These are phyloP conservation scores for Lathamus discolor DNA, from an alignment of 2,113 vertebrate species.

Conservation along the genomic window DNA sequence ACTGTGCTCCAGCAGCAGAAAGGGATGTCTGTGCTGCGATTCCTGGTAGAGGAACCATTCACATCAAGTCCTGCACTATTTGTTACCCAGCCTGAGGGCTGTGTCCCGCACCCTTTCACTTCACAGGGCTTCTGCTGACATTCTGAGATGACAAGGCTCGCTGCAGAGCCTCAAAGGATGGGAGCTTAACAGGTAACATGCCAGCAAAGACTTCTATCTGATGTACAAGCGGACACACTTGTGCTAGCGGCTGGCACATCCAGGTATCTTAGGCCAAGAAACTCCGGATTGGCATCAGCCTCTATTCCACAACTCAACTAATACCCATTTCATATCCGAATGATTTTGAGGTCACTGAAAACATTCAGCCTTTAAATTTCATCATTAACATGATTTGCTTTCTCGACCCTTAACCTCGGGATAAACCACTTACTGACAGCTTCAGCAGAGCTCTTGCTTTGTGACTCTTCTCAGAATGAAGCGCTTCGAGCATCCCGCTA, in stretches of 20 bases:
- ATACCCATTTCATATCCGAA: background rate
- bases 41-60: background rate
- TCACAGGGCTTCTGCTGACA: background rate
- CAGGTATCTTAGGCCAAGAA: background rate
- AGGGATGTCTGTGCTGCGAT: accelerated
- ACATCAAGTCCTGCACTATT: background rate
- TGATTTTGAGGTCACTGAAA: background rate
- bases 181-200: background rate
- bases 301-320: background rate
- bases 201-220: background rate
- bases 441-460: background rate
- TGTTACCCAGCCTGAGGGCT: background rate
- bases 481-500: background rate
- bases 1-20: background rate
- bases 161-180: background rate
- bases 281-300: background rate
- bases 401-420: background rate
- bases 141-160: background rate
- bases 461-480: background rate
- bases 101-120: background rate
- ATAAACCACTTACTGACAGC: background rate
- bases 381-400: background rate
- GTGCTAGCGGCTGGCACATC: background rate
- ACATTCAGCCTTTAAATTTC: background rate
- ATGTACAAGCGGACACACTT: background rate